Evolutionary conservation across 2,797 vertebrate genomes (phyloP), one percentile per base, ranked within the genome.

Genomic region (Etheostoma perlongum): DNA sequence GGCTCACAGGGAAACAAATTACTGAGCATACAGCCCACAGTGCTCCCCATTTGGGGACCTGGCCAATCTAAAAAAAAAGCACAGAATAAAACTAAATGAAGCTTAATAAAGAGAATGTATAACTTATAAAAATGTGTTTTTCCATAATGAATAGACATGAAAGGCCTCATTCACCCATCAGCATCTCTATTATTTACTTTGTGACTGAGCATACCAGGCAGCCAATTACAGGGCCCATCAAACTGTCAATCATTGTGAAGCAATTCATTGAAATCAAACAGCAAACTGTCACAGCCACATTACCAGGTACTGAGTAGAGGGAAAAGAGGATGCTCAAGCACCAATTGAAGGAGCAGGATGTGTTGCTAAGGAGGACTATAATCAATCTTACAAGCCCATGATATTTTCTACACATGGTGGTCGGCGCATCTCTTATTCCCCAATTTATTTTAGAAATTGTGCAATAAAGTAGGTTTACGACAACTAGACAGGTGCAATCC

Each of bases 191-290:
- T 91, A 85, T 91, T 90, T 85, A 87, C 79, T 86, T 87, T 67
- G 76, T 86, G 81, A 84, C 77, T 89, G 88, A 88, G 71, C 52
- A 88, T 82, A 86, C 81, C 78, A 81, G 79, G 81, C 80, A 88
- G 82, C 88, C 86, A 88, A 92, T 93, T 91, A 88, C 69, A 89
- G 78, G 60, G 51, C 76, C 77, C 16, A 82, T 89, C 89, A 88
- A 89, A 83, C 65, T 90, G 90, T 91, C 91, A 90, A 84, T 91
- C 88, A 91, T 67, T 27, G 19, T 84, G 81, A 88, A 85, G 79
- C 76, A 84, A 83, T 82, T 91, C 83, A 87, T 88, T 84, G 85
- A 90, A 90, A 89, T 90, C 83, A 89, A 90, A 89, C 77, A 69
- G 84, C 46, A 82, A 84, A 89, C 84, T 92, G 89, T 92, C 86